Conservation (phyloP, 2,797 vertebrate species). For the Australoheros facetus region DNA sequence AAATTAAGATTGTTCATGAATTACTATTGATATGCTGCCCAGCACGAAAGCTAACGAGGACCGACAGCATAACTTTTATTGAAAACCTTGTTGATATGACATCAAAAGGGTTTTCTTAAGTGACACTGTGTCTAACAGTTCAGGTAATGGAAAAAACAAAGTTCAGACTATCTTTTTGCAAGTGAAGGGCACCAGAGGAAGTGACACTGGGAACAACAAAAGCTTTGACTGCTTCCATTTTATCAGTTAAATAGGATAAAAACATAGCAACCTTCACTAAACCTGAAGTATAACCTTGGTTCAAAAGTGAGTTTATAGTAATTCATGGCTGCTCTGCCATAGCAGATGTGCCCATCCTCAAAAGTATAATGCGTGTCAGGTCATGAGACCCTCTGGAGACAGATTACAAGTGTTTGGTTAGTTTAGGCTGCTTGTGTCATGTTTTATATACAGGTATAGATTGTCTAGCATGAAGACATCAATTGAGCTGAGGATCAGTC, state of each 20-base stretch:
- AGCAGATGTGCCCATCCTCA: not conserved
- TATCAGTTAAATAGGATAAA: fast-evolving
- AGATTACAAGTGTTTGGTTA: no score
- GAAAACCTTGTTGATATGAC: not conserved
- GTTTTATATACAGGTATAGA: fast-evolving
- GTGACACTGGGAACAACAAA: not conserved
- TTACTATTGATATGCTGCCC: not conserved
- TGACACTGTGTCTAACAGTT: not conserved
- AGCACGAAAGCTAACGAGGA: not conserved
- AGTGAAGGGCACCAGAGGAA: not conserved
- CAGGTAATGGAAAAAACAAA: fast-evolving
- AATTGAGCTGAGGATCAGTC: not conserved
- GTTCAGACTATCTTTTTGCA: not conserved
- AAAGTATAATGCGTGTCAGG: not conserved
- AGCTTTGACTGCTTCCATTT: not conserved
- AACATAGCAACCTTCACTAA: not conserved
- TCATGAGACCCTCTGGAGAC: fast-evolving
- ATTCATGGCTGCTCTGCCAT: not conserved
- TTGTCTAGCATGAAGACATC: not conserved
- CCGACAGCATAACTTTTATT: not conserved
- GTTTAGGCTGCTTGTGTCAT: no score
- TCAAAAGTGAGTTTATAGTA: not conserved
- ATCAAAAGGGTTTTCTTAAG: not conserved
- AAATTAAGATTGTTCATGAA: not conserved
- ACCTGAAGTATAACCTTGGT: not conserved